Conservation (phyloP, 53 echinoderm and acorn worm genomes). For the Patiria pectinifera region DNA sequence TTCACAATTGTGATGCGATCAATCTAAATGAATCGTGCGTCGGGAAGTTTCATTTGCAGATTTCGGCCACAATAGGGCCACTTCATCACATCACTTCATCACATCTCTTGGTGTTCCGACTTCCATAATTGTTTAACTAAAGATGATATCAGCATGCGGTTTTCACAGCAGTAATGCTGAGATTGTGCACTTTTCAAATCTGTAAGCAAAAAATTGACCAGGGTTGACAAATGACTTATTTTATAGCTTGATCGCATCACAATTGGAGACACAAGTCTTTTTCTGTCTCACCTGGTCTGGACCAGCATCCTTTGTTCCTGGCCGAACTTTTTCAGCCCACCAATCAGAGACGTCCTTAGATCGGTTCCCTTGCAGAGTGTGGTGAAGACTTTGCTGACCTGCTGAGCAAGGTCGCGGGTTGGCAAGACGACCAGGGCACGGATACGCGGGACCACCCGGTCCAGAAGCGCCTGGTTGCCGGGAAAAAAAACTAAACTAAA, state of each 20-base stretch:
- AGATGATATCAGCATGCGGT: no score
- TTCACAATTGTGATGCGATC: no score
- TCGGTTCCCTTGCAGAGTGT: constrained; percentile 70
- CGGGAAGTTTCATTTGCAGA: no score
- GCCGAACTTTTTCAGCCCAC: constrained; percentile 78
- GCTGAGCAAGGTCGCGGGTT: constrained; percentile 90
- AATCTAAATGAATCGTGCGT: no score
- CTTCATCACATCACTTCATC: no score
- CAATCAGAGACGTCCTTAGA: constrained; percentile 78
- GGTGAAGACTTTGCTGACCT: constrained; percentile 84
- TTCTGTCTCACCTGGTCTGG: constrained; percentile 68
- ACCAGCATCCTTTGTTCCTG: constrained; percentile 85
- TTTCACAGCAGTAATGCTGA: no score
- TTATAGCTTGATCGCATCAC: background rate
- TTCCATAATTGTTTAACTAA: no score
- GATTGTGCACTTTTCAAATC: no score
- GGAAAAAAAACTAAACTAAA: background rate
- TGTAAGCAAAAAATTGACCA: no score
- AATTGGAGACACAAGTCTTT: background rate
- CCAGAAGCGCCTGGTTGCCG: constrained; percentile 72
- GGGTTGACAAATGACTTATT: no score
- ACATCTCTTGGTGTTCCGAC: no score
- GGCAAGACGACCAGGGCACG: constrained; percentile 92
- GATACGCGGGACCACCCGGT: constrained; percentile 72
- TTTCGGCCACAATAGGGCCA: no score